Conservation (phyloP, 1,140 invertebrate species). For the Streblospio benedicti region DNA sequence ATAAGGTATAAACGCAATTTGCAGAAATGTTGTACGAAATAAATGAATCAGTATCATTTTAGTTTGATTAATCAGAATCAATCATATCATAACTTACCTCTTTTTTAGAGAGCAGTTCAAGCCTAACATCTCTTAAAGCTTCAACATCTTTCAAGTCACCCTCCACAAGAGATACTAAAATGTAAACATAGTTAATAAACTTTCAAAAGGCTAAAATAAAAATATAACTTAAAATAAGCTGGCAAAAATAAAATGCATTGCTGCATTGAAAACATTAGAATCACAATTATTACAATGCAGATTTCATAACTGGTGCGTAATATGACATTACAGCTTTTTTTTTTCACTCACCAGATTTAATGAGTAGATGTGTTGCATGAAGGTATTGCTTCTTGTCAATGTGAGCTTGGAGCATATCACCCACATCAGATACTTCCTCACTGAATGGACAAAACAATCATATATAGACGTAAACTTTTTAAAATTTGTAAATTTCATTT, state of each 20-base stretch:
- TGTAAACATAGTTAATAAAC: background rate
- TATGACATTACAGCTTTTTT: too few species aligned
- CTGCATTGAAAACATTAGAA: too few species aligned
- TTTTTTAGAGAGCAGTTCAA: slow-evolving; percentile 63
- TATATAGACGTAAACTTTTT: background rate
- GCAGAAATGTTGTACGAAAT: too few species aligned
- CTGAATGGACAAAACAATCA: slow-evolving; percentile 45
- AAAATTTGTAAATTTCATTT: slow-evolving; percentile 15
- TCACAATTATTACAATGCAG: too few species aligned
- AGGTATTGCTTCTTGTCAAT: slow-evolving; percentile 71
- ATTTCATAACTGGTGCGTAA: too few species aligned
- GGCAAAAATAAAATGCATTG: too few species aligned
- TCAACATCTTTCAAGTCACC: slow-evolving; percentile 67
- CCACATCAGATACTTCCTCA: slow-evolving; percentile 69
- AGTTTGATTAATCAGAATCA: too few species aligned
- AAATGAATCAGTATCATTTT: too few species aligned
- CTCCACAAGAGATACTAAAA: slow-evolving; percentile 53
- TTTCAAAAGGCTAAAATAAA: background rate
- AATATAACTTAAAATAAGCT: too few species aligned
- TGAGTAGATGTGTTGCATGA: slow-evolving; percentile 73
- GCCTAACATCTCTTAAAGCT: slow-evolving; percentile 66
- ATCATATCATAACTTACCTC: too few species aligned
- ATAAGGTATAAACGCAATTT: too few species aligned
- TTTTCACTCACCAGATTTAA: slow-evolving; percentile 44
- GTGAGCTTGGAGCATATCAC: slow-evolving; percentile 62